Evolutionary conservation across 2,888 invertebrate genomes (phyloP).

Genomic region (Liopterus haemorrhoidalis): DNA sequence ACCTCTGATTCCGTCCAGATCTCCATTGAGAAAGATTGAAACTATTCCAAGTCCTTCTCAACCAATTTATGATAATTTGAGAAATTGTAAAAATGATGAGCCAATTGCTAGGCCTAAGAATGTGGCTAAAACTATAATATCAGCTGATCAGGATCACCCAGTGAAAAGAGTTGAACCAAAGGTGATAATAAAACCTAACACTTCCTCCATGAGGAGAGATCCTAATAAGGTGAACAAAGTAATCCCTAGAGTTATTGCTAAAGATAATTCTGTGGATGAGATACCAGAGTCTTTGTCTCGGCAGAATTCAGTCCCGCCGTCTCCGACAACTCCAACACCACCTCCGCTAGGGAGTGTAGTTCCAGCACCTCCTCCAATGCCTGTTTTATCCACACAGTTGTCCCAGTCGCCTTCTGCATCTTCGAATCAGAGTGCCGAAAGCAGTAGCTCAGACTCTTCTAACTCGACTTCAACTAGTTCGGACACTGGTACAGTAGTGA

Average conservation of each 20-base stretch:
- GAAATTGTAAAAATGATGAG: slow-evolving; percentile 22
- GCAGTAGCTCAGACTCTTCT: slow-evolving; percentile 52
- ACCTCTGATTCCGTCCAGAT: slow-evolving; percentile 48
- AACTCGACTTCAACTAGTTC: slow-evolving; percentile 46
- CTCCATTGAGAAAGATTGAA: slow-evolving; percentile 5
- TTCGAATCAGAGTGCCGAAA: slow-evolving; percentile 34
- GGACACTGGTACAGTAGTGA: slow-evolving; percentile 46
- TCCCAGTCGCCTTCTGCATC: slow-evolving; percentile 43
- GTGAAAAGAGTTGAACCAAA: slow-evolving; percentile 50
- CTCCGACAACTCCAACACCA: slow-evolving; percentile 17
- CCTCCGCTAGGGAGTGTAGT: slow-evolving; percentile 22
- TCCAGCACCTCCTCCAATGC: slow-evolving; percentile 19
- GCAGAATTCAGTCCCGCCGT: slow-evolving; percentile 22
- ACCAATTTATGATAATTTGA: slow-evolving; percentile 39
- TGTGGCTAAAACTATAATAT: slow-evolving; percentile 48
- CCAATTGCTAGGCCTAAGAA: slow-evolving; percentile 17
- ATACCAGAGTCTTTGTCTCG: slow-evolving; percentile 22
- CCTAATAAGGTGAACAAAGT: slow-evolving; percentile 37
- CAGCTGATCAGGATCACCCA: slow-evolving; percentile 47
- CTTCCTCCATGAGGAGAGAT: slow-evolving; percentile 39
- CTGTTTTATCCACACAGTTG: slow-evolving; percentile 31
- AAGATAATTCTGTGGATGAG: slow-evolving; percentile 36
- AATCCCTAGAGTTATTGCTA: slow-evolving; percentile 49
- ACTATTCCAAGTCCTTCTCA: slow-evolving; percentile 31
- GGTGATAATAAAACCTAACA: slow-evolving; percentile 57